phyloP scores from a whole-genome alignment of 2,113 vertebrate species.

The Forbesichthys papilliferus region DNA sequence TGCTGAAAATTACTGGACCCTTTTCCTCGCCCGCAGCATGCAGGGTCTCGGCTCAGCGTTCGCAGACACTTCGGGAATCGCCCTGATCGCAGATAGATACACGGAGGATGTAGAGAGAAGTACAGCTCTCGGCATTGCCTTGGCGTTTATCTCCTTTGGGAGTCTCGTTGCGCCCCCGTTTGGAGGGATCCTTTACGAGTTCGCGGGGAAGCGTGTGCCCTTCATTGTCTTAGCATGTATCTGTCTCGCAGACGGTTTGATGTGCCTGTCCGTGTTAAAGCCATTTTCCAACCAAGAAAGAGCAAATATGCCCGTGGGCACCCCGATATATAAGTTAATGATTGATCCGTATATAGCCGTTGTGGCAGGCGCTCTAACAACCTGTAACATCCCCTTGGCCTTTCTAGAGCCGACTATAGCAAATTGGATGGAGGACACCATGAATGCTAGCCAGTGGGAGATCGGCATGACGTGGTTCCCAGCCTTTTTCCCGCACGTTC shows the following conservation, averaged over 20 bases:
- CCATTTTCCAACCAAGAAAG: conserved; percentile 83
- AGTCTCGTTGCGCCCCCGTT: conserved; percentile 95
- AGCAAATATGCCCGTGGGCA: conserved; percentile 92
- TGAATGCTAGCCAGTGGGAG: conserved; percentile 90
- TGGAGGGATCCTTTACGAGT: conserved; percentile 88
- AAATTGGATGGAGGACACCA: conserved; percentile 92
- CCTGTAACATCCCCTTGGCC: conserved; percentile 95
- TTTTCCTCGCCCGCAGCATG: conserved; percentile 91
- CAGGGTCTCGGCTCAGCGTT: conserved; percentile 97
- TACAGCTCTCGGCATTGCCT: conserved; percentile 88
- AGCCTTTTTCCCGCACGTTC: conserved; percentile 93
- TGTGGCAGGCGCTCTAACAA: conserved; percentile 90
- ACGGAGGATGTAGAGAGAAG: conserved; percentile 88
- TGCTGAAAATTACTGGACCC: conserved; percentile 88
- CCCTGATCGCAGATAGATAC: conserved; percentile 92
- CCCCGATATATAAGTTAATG: conserved; percentile 94
- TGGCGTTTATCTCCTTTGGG: conserved; percentile 98
- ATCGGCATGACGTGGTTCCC: conserved; percentile 95
- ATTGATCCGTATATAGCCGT: conserved; percentile 94
- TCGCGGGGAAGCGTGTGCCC: conserved; percentile 86
- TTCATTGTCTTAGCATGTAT: conserved; percentile 89
- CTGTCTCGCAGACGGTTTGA: conserved; percentile 84
- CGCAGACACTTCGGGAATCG: conserved; percentile 93
- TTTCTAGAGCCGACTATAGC: conserved; percentile 97
- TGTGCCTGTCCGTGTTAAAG: conserved; percentile 85